A percentile compares a stretch with the other conserved stretches of the same genome.
phyloP scores from a whole-genome alignment of 2,113 vertebrate genomes.

The Mixornis gularis region DNA sequence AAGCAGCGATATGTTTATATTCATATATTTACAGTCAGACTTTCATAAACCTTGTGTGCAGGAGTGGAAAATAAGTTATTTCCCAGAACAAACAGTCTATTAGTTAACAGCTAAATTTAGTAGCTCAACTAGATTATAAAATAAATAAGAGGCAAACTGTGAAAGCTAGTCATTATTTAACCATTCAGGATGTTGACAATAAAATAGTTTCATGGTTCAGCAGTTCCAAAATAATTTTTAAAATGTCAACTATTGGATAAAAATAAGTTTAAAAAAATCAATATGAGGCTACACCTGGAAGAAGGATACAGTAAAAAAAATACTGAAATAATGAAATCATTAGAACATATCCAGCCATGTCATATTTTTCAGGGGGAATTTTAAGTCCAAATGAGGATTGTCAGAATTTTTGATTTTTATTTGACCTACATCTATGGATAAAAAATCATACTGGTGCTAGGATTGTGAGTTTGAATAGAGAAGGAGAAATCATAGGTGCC shows the following conservation, averaged over 20 bases:
- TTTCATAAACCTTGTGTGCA: slow-evolving; percentile 64
- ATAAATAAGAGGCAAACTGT: slow-evolving; percentile 63
- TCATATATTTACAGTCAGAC: slow-evolving; percentile 74
- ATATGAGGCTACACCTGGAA: slow-evolving; percentile 11
- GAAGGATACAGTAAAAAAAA: slow-evolving; percentile 33
- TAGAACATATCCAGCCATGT: not conserved
- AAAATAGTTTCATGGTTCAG: slow-evolving; percentile 68
- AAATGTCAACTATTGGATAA: slow-evolving; percentile 64
- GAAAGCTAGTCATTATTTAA: slow-evolving; percentile 69
- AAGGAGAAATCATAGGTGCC: not conserved
- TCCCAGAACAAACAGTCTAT: slow-evolving; percentile 64
- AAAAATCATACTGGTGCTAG: not conserved
- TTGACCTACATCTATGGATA: not conserved
- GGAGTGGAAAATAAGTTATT: slow-evolving; percentile 67
- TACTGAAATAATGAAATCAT: slow-evolving; percentile 34
- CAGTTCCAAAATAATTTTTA: slow-evolving; percentile 63
- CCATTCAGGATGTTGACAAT: slow-evolving; percentile 65
- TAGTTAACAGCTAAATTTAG: slow-evolving; percentile 69
- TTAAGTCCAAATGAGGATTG: not conserved
- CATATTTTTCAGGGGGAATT: not conserved
- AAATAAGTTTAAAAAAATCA: not conserved
- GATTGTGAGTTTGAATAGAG: not conserved
- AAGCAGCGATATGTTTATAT: slow-evolving; percentile 69
- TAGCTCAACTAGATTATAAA: slow-evolving; percentile 69
- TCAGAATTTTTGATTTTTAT: not conserved